Percentiles rank a stretch among this genome's conserved stretches.
phyloP scores from a whole-genome alignment of 2,113 vertebrate genomes.

The Periophthalmodon schlosseri region DNA sequence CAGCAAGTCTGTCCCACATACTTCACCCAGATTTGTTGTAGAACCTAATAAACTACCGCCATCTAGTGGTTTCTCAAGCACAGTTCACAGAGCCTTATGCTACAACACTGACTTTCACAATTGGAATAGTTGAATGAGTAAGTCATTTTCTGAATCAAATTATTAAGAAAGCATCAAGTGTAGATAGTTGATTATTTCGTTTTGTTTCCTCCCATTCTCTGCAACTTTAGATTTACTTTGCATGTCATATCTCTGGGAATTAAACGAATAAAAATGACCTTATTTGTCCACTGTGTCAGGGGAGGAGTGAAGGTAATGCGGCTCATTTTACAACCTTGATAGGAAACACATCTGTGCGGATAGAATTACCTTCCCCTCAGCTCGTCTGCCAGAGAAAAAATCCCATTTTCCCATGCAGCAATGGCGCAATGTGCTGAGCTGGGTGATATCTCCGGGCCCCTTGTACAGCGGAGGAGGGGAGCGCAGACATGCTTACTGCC shows the following conservation, averaged over 20 bases:
- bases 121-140: neutral
- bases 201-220: neutral
- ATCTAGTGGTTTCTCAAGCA: slow-evolving; percentile 60
- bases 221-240: slow-evolving; percentile 13
- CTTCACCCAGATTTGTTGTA: neutral
- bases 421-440: slow-evolving; percentile 78
- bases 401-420: slow-evolving; percentile 75
- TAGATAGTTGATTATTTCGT: neutral
- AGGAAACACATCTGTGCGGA: slow-evolving; percentile 59
- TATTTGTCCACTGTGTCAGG: slow-evolving; percentile 59
- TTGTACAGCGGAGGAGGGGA: slow-evolving; percentile 61
- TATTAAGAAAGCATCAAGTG: neutral
- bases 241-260: slow-evolving; percentile 23
- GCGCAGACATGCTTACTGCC: slow-evolving; percentile 73
- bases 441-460: slow-evolving; percentile 72
- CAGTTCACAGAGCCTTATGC: neutral
- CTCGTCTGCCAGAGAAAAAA: slow-evolving; percentile 72
- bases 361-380: slow-evolving; percentile 79
- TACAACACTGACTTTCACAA: neutral
- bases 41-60: slow-evolving; percentile 38
- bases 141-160: neutral
- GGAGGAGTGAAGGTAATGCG: slow-evolving; percentile 70
- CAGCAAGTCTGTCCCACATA: neutral
- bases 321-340: slow-evolving; percentile 73
- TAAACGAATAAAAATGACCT: slow-evolving; percentile 57